Percentiles rank a stretch among this genome's conserved stretches.
phyloP scores from a whole-genome alignment of 2,797 vertebrate genomes.

The Gymnodraco acuticeps region DNA sequence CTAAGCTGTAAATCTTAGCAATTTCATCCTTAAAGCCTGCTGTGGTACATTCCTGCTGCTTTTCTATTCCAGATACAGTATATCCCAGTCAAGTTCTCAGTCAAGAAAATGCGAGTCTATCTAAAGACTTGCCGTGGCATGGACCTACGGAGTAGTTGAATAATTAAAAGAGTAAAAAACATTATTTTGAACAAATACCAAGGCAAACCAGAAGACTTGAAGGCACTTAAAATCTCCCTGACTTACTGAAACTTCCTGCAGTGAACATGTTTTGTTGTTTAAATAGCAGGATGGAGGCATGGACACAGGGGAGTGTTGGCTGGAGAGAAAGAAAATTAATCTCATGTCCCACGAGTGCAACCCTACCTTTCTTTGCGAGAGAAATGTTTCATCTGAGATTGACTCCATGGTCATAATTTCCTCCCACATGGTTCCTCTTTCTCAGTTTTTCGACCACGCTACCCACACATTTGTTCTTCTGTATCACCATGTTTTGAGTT shows the following conservation, averaged over 20 bases:
- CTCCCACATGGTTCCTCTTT: conserved; percentile 59
- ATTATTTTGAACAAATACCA: conserved; percentile 15
- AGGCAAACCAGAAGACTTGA: background rate
- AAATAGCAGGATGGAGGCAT: conserved; percentile 51
- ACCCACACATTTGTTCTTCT: conserved; percentile 57
- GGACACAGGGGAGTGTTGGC: conserved; percentile 48
- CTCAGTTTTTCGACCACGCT: conserved; percentile 49
- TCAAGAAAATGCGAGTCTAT: background rate
- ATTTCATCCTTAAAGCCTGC: conserved; percentile 24
- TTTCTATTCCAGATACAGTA: conserved; percentile 4
- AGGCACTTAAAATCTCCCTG: background rate
- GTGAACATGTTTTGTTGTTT: background rate
- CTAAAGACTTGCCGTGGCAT: conserved; percentile 4
- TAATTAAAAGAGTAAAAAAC: conserved; percentile 1
- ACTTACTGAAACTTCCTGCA: background rate
- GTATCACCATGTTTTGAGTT: conserved; percentile 32
- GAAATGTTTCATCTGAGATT: conserved; percentile 49
- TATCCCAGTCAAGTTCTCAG: background rate
- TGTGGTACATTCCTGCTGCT: conserved; percentile 26
- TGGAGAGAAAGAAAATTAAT: conserved; percentile 48
- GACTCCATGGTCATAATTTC: conserved; percentile 57
- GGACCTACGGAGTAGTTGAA: background rate
- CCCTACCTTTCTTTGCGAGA: conserved; percentile 66
- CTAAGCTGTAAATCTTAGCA: conserved; percentile 24
- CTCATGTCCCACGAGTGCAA: conserved; percentile 49